Base-by-base conservation (phyloP, 2,797 vertebrate genomes). In the Acipenser oxyrinchus region DNA sequence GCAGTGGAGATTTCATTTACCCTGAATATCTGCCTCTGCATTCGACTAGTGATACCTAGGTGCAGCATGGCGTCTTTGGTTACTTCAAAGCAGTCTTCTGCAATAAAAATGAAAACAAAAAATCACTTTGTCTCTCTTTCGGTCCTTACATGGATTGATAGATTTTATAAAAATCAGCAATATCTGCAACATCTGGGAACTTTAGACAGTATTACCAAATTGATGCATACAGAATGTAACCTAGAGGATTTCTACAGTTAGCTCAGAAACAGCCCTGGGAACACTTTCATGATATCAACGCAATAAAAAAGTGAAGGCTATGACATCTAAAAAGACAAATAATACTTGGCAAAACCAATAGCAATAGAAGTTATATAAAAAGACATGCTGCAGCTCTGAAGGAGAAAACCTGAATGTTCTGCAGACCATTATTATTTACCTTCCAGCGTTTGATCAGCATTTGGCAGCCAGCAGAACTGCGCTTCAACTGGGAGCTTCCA, bases 11-110 rank as follows among this genome's bases (percentile, higher is more conserved):
- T 72, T 58, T 48, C 71, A 67, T 82, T 88, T 81, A 99, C 97
- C 91, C 83, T 90, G 80, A 99, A 98, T 80, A 98, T 83, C 37
- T 93, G 89, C 72, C 75, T 84, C 82, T 91, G 95, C 6, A 74
- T 86, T 55, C 85, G 80, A 8, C 49, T 50, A 60, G 86, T 68
- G 58, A 99, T 91, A 73, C 95, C 94, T 80, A 99, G 81, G 80
- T 93, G 91, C 69, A 83, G 78, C 96, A 99, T 96, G 4, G 95
- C 96, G 68, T 89, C 86, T 57, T 90, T 75, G 11, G 95, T 99
- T 75, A 93, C 92, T 51, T 88, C 70, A 69, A 99, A 93, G 83
- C 84, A 84, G 77, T 98, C 94, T 84, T 96, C 97, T 99, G 75
- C 50, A 87, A 83, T 79, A 64, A 79, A 64, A 1, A n/a, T n/a